Evolutionary conservation across 1,140 invertebrate species (phyloP).

Genomic region (Habropoda laboriosa): DNA sequence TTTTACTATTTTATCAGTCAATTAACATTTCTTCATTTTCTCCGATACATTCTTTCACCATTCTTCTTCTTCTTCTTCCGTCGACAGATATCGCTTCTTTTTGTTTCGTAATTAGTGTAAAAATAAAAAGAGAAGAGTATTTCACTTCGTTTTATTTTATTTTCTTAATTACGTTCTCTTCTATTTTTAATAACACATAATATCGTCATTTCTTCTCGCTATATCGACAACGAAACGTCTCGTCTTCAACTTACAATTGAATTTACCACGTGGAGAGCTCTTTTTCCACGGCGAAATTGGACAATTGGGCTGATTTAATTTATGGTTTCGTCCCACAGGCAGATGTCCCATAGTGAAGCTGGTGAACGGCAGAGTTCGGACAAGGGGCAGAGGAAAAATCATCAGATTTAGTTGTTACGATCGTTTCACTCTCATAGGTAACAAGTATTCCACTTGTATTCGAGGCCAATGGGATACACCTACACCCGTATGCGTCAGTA

Average conservation of each 20-base stretch:
- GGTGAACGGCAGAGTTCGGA: constrained; percentile 73
- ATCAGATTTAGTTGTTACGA: constrained; percentile 83
- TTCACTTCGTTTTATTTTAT: no score
- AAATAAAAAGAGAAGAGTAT: no score
- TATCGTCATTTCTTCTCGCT: no score
- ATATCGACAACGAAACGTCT: no score
- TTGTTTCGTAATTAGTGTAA: no score
- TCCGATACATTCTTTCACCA: no score
- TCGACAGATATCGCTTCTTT: no score
- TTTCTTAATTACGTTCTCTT: no score
- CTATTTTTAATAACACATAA: no score
- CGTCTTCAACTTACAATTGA: background rate
- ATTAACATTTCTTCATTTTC: no score
- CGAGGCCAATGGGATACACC: constrained; percentile 84
- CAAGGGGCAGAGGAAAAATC: constrained; percentile 77
- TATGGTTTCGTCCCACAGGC: constrained; percentile 36
- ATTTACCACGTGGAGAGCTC: background rate
- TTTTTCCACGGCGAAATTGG: background rate
- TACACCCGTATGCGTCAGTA: constrained; percentile 86
- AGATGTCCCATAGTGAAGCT: constrained; percentile 70
- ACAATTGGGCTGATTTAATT: background rate
- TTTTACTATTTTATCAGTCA: no score
- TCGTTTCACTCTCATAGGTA: constrained; percentile 84
- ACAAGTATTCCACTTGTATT: constrained; percentile 84
- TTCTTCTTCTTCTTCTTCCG: no score